Evolutionary conservation across 2,888 invertebrate genomes (phyloP), one percentile per base, ranked within the genome.

Genomic region (Craniophora ligustri): DNA sequence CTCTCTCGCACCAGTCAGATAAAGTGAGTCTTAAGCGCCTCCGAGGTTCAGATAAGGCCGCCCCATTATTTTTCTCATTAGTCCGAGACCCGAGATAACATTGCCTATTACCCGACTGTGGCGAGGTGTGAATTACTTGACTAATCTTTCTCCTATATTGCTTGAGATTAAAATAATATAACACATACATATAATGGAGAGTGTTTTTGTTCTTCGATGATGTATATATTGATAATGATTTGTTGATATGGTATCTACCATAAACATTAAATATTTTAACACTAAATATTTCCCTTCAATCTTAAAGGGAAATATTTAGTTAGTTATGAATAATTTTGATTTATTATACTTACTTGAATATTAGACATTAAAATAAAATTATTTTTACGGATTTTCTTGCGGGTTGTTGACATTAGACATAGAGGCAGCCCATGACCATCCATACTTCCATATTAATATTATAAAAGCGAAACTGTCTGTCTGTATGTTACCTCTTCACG

Each of bases 121-220:
- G 50, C 65, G 66, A 72, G 73, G 68, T 69, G 72, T 73, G 77
- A 73, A 73, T 72, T 72, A 66, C 69, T 67, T 63, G 67, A 63
- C 75, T 79, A 81, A 81, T 79, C 78, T 76, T 69, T 67, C 60
- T 65, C 66, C 56, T n/a, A 67, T 68, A 79, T 76, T 79, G 68
- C 64, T 62, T 47, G 32, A 74, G 78, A 79, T 81, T 81, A 81
- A 63, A 72, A 74, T n/a, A n/a, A n/a, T 78, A 75, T 75, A 74
- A 70, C 69, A 54, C 58, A 39, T 67, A 54, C 58, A 39, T 57
- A 62, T 62, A 60, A 65, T 75, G 45, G 45, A 56, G 34, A 50
- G 36, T 38, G 47, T 45, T 48, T 62, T 69, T 54, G 69, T 74
- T 68, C 57, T 68, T 46, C 39, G 16, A 26, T 15, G 21, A 15